Conservation (phyloP, 2,797 vertebrate species). For the Gymnoscopelus microlampas region DNA sequence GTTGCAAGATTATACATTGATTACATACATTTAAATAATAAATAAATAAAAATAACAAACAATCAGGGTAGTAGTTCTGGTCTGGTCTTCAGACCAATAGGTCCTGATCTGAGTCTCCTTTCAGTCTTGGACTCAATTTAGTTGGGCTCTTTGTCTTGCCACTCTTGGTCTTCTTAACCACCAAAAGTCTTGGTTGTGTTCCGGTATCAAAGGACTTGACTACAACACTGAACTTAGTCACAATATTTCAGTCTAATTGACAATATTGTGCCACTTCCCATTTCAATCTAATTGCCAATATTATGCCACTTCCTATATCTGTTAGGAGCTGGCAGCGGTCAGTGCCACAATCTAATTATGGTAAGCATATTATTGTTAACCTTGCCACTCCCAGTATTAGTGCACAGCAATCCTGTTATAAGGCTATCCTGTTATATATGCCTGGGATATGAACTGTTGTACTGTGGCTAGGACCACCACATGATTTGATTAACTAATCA, state of each 20-base stretch:
- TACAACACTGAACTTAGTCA: too few species aligned
- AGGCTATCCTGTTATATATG: constrained; percentile 52
- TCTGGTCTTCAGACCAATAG: too few species aligned
- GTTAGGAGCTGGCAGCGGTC: constrained; percentile 63
- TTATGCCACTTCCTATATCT: constrained; percentile 60
- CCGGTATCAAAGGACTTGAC: too few species aligned
- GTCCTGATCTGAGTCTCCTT: too few species aligned
- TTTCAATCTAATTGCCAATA: constrained; percentile 63
- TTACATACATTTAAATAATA: neutral
- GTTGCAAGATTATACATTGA: constrained; percentile 43
- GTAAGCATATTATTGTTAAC: constrained; percentile 65
- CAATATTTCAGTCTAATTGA: too few species aligned
- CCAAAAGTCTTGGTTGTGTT: too few species aligned
- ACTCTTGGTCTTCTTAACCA: too few species aligned
- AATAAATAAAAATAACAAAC: neutral
- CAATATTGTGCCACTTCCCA: too few species aligned
- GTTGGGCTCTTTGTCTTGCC: too few species aligned
- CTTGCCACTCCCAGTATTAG: constrained; percentile 47
- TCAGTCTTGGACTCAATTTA: too few species aligned
- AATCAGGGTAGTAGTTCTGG: too few species aligned
- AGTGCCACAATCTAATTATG: constrained; percentile 68
- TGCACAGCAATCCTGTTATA: constrained; percentile 55
- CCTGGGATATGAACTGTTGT: constrained; percentile 45
- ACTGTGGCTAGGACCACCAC: constrained; percentile 44
- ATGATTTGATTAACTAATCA: constrained; percentile 76